These are phyloP conservation scores for Stratiolaelaps scimitus DNA, from an alignment of 1,140 invertebrate genomes.

Conservation along the genomic window DNA sequence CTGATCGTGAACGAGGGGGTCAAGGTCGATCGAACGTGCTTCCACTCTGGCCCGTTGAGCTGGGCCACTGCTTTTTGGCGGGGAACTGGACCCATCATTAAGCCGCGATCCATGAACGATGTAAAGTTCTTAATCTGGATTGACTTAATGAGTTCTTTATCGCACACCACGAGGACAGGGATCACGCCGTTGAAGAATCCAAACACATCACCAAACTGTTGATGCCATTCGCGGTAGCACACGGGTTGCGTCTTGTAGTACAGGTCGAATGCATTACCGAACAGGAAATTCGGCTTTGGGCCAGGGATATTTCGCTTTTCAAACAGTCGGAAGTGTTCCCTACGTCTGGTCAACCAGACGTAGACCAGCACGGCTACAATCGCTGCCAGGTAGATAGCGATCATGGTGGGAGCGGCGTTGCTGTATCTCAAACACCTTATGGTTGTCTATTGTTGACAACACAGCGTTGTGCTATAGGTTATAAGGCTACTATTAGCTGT, in stretches of 20 bases:
- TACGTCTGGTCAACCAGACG: conserved; percentile 28
- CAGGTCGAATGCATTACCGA: conserved; percentile 38
- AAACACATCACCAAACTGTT: conserved; percentile 39
- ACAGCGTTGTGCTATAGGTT: too few species aligned
- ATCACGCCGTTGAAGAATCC: conserved; percentile 40
- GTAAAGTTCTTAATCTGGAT: conserved; percentile 41
- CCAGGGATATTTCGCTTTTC: conserved; percentile 38
- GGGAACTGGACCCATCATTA: neutral
- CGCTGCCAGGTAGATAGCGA: too few species aligned
- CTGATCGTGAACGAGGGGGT: conserved; percentile 1
- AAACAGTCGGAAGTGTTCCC: conserved; percentile 34
- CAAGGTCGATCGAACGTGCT: neutral
- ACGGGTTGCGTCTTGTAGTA: conserved; percentile 36
- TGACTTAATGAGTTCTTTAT: conserved; percentile 40
- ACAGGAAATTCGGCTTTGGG: conserved; percentile 38
- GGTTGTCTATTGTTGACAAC: too few species aligned
- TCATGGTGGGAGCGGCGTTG: too few species aligned
- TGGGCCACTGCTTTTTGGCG: neutral
- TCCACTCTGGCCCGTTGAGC: neutral
- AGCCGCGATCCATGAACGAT: conserved; percentile 38
- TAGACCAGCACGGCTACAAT: neutral
- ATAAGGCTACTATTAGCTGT: too few species aligned
- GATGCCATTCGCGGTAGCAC: conserved; percentile 37
- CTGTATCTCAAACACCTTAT: too few species aligned
- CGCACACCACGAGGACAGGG: conserved; percentile 39